Base-by-base conservation (phyloP, 2,888 invertebrate genomes). In the Lacanobia oleracea region DNA sequence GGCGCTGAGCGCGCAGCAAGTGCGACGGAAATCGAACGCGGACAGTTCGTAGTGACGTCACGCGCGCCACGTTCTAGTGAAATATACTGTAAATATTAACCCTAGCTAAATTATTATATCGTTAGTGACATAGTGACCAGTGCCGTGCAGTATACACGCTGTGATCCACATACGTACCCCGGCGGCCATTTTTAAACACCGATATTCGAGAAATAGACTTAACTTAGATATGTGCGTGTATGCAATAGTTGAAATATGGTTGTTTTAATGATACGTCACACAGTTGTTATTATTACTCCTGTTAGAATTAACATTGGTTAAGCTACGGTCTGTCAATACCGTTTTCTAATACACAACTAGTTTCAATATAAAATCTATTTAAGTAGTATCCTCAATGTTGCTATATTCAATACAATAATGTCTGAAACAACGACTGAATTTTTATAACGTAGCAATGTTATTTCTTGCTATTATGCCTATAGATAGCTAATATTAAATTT, bases 11-110 rank as follows among this genome's bases (percentile, higher is more conserved):
- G 91, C 94, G 53, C 95, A 95, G 51, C 95, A 95, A 86, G 95
- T 95, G 84, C 88, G 96, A 75, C 92, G 96, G 88, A 95, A 96
- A 94, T 96, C 96, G n/a, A 95, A 95, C 85, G 92, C 95, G 51
- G 96, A 96, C 89, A 95, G 95, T 89, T 95, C 95, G 91, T 95
- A 95, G 95, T 94, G 89, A 89, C 62, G 75, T 72, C 72, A 70
- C 57, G 45, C 50, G n/a, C 45, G 33, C 23, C 37, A 86, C 69
- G 82, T 77, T 78, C 73, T 92, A 92, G 88, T 87, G 88, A 89
- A 89, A 86, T 88, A 89, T 72, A 88, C 75, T 92, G 91, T 91
- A 91, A 82, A 91, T 91, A 92, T 81, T 87, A 84, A 82, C 77
- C 87, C 80, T 87, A 87, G 86, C 75, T 93, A 92, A 90, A 87